Conservation (phyloP, 2,888 invertebrate genomes). For the Drosophila borealis region DNA sequence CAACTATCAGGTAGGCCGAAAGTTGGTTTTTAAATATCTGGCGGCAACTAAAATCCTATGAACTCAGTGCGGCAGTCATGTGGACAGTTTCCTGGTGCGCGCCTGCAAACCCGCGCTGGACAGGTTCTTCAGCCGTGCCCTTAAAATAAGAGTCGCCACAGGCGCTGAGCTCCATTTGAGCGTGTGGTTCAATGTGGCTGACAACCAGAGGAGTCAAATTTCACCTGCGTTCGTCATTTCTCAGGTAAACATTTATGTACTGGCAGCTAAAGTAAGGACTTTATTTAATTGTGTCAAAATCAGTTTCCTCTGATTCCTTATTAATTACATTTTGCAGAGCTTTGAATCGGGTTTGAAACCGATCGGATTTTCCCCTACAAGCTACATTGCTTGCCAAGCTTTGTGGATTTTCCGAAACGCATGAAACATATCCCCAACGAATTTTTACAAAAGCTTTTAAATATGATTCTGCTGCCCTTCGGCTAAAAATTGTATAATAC, state of each 20-base stretch:
- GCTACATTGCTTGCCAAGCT: too few species aligned
- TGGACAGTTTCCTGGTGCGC: constrained; percentile 78
- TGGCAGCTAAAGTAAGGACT: too few species aligned
- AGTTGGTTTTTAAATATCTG: neutral
- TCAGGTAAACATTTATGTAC: constrained; percentile 37
- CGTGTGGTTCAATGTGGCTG: constrained; percentile 75
- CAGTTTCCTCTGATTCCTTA: too few species aligned
- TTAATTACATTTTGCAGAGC: too few species aligned
- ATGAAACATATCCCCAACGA: too few species aligned
- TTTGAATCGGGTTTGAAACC: too few species aligned
- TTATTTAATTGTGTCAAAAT: too few species aligned
- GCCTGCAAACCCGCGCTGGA: constrained; percentile 78
- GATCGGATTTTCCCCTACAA: too few species aligned
- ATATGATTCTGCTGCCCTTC: too few species aligned
- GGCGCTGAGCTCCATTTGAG: constrained; percentile 62
- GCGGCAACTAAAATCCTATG: neutral
- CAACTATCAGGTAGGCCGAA: constrained; percentile 67
- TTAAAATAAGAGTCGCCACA: constrained; percentile 63
- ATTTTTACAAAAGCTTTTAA: too few species aligned
- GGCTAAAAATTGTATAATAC: too few species aligned
- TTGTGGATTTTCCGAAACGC: too few species aligned
- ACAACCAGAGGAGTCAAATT: constrained; percentile 74
- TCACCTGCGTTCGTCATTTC: constrained; percentile 70
- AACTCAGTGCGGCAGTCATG: constrained; percentile 61
- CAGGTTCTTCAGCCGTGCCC: constrained; percentile 73